Evolutionary conservation across 2,113 vertebrate genomes (phyloP), one percentile per base, ranked within the genome.

Genomic region (Danionella cerebrum): DNA sequence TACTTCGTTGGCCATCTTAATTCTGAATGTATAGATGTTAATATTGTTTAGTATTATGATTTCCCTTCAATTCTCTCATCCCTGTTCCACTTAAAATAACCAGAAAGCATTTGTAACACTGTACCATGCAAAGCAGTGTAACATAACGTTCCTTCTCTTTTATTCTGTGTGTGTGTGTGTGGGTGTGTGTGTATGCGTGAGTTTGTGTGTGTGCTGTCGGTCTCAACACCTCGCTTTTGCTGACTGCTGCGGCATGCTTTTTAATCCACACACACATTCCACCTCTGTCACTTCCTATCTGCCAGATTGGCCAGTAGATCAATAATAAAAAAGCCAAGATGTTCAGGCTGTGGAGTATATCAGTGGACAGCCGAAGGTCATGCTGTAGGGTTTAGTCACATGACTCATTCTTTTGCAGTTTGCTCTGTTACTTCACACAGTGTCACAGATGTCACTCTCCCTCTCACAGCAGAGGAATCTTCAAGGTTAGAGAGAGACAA

Each of bases 391-490:
- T 64, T 33, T n/a, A 36, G 44, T 64, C 60, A 64, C 60, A 45
- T 12, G 59, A 47, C 27, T 33, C 33, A 5, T 21, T 57, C 27
- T 31, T 35, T 16, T 16, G 42, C 42, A 14, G 29, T 48, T 29
- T 63, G 42, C 12, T 8, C 42, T 36, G 14, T 63, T 63, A 63
- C 42, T 63, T 63, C 60, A 48, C 42, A 48, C 44, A 14, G 22
- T 64, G 19, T 63, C 42, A 63, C 27, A 63, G 59, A 63, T 63
- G 59, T 36, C 44, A 36, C 18, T 63, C 18, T 14, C 59, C 29
- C 44, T 8, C 12, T 35, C 3, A 2, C 44, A 36, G 27, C 31
- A n/a, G 29, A 39, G 35, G 12, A 48, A 7, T n/a, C 60, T 64
- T 64, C 2, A 64, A 63, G 59, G 41, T 14, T 33, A 45, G 54